Evolutionary conservation across 2,113 vertebrate species (phyloP), one percentile per base, ranked within the genome.

Genomic region (Cephalopterus ornatus): DNA sequence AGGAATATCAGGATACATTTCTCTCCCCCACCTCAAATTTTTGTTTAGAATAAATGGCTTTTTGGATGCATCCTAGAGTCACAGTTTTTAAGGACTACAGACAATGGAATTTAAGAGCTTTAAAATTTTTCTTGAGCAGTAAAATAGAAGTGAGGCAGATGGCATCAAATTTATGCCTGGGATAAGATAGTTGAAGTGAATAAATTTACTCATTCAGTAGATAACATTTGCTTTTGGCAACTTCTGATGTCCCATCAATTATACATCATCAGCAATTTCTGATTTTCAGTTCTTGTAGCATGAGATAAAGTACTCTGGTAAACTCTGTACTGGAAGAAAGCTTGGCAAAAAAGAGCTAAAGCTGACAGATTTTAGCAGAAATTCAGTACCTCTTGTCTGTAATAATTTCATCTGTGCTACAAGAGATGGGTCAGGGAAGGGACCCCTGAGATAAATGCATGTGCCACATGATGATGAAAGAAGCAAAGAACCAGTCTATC

Each of bases 191-290:
- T 24, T 63, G 52, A 71, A 92, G 55, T 88, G 59, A 94, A 86
- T 86, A 53, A 90, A 89, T 80, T 91, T 92, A 56, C 13, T n/a
- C 9, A 32, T 91, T 74, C 82, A 47, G 65, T 71, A 90, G 81
- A 76, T 91, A 89, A 70, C 49, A 35, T 78, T 95, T 76, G 61
- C 70, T 93, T 96, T 88, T 96, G 92, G 93, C 92, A 91, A 42
- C 37, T 75, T 65, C 61, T 72, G 3, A 28, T 82, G 70, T 91
- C 58, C 86, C 73, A 73, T 96, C 70, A 66, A 58, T 92, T 92
- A 53, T 52, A 79, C 21, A 87, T 94, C 65, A 89, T 86, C 59
- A 86, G 52, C 52, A 65, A 23, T 79, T 96, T 86, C 70, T 53
- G 87, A 20, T 58, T 92, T 94, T 82, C 41, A 42, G 49, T 87